Percentiles rank a stretch among this genome's conserved stretches.
Conservation (phyloP, 2,888 invertebrate species). For the Temnothorax rugatulus region DNA sequence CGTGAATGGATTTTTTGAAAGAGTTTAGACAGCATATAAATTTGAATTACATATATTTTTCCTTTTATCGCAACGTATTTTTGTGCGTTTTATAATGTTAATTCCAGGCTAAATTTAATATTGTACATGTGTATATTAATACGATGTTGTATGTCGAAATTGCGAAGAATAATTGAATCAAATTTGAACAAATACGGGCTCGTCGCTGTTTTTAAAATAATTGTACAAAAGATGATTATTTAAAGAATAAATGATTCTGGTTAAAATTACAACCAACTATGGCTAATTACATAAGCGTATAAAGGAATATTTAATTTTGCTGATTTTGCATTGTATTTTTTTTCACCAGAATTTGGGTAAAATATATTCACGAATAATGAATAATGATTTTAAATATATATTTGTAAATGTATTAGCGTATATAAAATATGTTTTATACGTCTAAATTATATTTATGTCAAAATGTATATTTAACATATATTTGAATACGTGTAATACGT, state of each 20-base stretch:
- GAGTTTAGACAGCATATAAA: not conserved
- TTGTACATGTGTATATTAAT: conserved; percentile 23
- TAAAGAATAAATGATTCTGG: conserved; percentile 27
- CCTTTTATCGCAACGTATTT: not conserved
- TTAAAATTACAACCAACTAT: conserved; percentile 39
- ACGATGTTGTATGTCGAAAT: not conserved
- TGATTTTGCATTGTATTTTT: conserved; percentile 19
- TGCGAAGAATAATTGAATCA: conserved; percentile 12
- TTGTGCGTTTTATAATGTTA: not conserved
- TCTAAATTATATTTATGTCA: conserved; percentile 6
- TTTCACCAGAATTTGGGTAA: not conserved
- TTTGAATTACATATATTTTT: conserved; percentile 11
- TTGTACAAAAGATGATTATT: conserved; percentile 29
- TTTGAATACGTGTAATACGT: not conserved
- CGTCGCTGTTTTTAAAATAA: conserved; percentile 5
- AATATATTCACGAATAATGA: conserved; percentile 15
- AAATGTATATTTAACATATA: conserved; percentile 10
- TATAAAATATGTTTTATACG: conserved; percentile 19
- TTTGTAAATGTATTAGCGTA: conserved; percentile 13
- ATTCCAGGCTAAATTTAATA: not conserved
- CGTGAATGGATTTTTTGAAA: not conserved
- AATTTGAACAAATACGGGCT: not conserved
- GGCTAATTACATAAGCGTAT: conserved; percentile 45
- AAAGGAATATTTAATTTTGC: conserved; percentile 14
- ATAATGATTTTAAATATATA: conserved; percentile 20